Evolutionary conservation across 2,113 vertebrate species (phyloP).

Genomic region (Opisthocomus hoazin): DNA sequence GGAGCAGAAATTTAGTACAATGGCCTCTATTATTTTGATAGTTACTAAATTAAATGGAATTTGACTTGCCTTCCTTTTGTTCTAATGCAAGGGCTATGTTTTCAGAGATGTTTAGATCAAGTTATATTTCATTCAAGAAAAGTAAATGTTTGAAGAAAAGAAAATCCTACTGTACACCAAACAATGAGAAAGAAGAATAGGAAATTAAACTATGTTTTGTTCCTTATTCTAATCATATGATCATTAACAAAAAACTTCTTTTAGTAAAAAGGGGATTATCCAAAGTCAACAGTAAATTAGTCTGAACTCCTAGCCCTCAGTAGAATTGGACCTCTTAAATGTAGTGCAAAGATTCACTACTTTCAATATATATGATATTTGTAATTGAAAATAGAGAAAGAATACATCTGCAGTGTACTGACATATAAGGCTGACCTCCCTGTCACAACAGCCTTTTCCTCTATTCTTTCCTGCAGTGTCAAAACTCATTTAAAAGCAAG

Average conservation of each 20-base stretch:
- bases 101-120: not conserved
- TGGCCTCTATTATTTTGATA: constrained; percentile 8
- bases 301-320: not conserved
- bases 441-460: not conserved
- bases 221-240: not conserved
- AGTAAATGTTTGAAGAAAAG: not conserved
- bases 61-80: not conserved
- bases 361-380: not conserved
- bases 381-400: not conserved
- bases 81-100: not conserved
- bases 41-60: constrained; percentile 18
- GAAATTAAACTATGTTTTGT: not conserved
- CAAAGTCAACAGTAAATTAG: not conserved
- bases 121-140: not conserved
- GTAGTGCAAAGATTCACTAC: not conserved
- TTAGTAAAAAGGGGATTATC: not conserved
- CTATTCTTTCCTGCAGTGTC: not conserved
- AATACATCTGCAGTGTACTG: not conserved
- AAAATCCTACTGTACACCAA: not conserved
- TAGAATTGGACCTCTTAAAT: not conserved
- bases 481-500: not conserved
- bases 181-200: not conserved
- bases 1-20: not conserved
- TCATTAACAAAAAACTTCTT: not conserved
- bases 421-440: not conserved